Base-by-base conservation (phyloP, 2,888 invertebrate genomes). In the Acholoe squamosa region DNA sequence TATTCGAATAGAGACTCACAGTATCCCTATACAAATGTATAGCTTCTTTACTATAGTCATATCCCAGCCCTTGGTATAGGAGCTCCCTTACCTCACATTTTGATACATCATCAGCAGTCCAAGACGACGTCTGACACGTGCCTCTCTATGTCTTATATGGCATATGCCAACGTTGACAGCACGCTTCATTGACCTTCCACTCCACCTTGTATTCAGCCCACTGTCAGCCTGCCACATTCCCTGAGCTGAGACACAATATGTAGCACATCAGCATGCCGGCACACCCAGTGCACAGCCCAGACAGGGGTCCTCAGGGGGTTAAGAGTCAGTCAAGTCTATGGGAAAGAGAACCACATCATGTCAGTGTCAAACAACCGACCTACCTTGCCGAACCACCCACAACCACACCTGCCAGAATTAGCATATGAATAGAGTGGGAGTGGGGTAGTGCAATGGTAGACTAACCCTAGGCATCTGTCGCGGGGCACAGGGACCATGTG, bases 351-450 rank as follows among this genome's bases (percentile, higher is more conserved):
- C 43, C 61, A 61, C 61, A 61, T 61, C 61, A 61, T 61, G 61
- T 61, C n/a, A n/a, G 61, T 61, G 61, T 61, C 61, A 61, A 61
- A 61, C 61, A 7, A 61, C 61, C 61, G 1, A 43, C 43, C 43
- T 61, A n/a, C 61, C n/a, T 61, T 61, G n/a, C 22, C 61, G n/a
- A 19, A 61, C 61, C 19, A 77, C 31, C 77, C 77, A 19, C 77
- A 19, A 19, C 1, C 31, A 33, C 77, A 77, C 77, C 77, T 77
- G 77, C n/a, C 34, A 19, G 5, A 34, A 77, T 77, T 77, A 28
- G 77, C 77, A 77, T 77, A 77, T 77, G 77, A 77, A 77, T 77
- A 61, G 43, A 43, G 43, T 43, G 19, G 61, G 61, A 14, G 61
- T 61, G 61, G 5, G 5, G 3, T 61, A 19, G n/a, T 19, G 12